These are phyloP conservation scores for Abramis brama DNA, from an alignment of 2,113 vertebrate species.

Conservation along the genomic window DNA sequence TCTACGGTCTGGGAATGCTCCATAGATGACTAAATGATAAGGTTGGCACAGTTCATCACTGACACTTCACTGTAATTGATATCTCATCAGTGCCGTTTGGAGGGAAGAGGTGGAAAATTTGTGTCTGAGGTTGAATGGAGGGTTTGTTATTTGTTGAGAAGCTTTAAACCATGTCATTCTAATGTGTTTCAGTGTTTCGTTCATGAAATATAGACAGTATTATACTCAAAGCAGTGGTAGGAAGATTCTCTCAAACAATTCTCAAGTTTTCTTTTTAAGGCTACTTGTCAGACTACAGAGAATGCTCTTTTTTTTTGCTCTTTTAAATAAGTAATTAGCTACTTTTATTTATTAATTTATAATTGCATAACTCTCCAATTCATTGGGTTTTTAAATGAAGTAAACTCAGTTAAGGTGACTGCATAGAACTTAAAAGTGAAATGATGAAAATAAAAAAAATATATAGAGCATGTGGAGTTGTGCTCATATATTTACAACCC, in stretches of 20 bases:
- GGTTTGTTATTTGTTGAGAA: not conserved
- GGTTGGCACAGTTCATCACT: not conserved
- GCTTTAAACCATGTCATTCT: not conserved
- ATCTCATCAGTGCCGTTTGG: slow-evolving; percentile 20
- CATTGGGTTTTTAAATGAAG: too few relatives aligned
- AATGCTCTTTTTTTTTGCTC: not conserved
- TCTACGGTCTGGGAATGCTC: slow-evolving; percentile 5
- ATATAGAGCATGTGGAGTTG: too few relatives aligned
- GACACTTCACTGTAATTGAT: slow-evolving; percentile 36
- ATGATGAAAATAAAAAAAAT: too few relatives aligned
- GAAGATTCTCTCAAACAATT: not conserved
- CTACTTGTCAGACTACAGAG: not conserved
- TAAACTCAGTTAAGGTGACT: too few relatives aligned
- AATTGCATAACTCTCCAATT: too few relatives aligned
- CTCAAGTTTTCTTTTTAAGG: not conserved
- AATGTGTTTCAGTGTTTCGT: not conserved
- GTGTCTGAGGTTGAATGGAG: not conserved
- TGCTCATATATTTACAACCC: too few relatives aligned
- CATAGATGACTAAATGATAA: slow-evolving; percentile 38
- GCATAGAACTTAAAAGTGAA: too few relatives aligned
- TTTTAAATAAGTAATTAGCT: not conserved
- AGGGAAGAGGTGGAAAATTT: not conserved
- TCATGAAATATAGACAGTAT: not conserved
- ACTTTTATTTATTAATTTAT: too few relatives aligned
- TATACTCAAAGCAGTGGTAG: not conserved